These are phyloP conservation scores for Gastrophryne carolinensis DNA, from an alignment of 2,797 vertebrate species.

Conservation along the genomic window DNA sequence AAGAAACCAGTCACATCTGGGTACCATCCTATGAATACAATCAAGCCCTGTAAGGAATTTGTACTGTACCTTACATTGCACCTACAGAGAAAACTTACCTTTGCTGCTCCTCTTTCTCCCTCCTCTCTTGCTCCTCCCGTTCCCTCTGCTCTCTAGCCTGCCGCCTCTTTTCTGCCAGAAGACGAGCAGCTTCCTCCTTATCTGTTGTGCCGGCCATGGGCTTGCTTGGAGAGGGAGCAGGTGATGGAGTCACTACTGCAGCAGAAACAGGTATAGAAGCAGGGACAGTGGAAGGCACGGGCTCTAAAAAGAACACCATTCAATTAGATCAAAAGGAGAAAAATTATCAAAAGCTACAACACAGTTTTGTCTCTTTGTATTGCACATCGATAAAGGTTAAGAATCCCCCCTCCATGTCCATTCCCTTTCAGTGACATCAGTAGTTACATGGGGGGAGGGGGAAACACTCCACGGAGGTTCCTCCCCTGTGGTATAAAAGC, in stretches of 20 bases:
- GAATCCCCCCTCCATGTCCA: too few species aligned
- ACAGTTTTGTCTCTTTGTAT: too few species aligned
- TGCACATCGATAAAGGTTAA: too few species aligned
- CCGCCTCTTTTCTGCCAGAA: slow-evolving; percentile 85
- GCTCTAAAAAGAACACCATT: slow-evolving; percentile 54
- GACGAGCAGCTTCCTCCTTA: slow-evolving; percentile 85
- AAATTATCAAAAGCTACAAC: neutral
- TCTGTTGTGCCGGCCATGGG: slow-evolving; percentile 87
- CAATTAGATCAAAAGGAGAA: neutral
- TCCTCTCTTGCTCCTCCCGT: slow-evolving; percentile 83
- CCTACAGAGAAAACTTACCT: slow-evolving; percentile 82
- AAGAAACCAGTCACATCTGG: too few species aligned
- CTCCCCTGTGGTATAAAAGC: too few species aligned
- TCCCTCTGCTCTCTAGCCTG: slow-evolving; percentile 92
- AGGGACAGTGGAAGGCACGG: slow-evolving; percentile 54
- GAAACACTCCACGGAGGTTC: too few species aligned
- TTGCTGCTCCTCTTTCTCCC: slow-evolving; percentile 82
- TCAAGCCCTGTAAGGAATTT: too few species aligned
- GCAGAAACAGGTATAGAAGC: slow-evolving; percentile 46
- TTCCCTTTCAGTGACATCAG: too few species aligned
- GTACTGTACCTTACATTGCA: too few species aligned
- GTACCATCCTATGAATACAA: too few species aligned
- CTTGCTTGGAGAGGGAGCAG: slow-evolving; percentile 73
- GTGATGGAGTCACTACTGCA: slow-evolving; percentile 1
- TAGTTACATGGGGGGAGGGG: too few species aligned